A percentile compares a stretch with the other conserved stretches of the same genome.
Evolutionary conservation across 2,888 invertebrate species (phyloP).

Genomic region (Eustalomyia histrio): DNA sequence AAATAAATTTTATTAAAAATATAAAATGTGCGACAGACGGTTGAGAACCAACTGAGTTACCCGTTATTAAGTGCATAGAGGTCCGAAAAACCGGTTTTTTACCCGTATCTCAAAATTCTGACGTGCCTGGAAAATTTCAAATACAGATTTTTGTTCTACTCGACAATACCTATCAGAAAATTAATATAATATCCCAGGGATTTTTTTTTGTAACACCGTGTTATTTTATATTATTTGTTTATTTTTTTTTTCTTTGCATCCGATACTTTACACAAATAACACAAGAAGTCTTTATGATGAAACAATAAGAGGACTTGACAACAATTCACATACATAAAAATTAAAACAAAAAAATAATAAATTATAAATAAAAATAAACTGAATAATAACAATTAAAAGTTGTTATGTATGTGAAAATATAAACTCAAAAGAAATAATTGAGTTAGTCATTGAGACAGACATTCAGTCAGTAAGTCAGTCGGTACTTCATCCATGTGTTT

Average conservation of each 20-base stretch:
- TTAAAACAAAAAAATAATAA: constrained; percentile 5
- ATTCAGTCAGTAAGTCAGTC: neutral
- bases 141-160: too few species aligned
- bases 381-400: constrained; percentile 42
- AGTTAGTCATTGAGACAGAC: constrained; percentile 19
- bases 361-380: constrained; percentile 25
- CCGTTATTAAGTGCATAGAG: too few species aligned
- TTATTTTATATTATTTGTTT: too few species aligned
- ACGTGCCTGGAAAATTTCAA: too few species aligned
- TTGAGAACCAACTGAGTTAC: too few species aligned
- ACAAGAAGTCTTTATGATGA: constrained; percentile 2
- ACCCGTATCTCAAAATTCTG: too few species aligned
- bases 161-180: too few species aligned
- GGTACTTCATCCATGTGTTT: constrained; percentile 33
- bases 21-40: too few species aligned
- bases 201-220: too few species aligned
- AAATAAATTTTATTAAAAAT: too few species aligned
- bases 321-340: constrained; percentile 54
- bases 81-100: too few species aligned
- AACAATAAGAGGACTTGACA: constrained; percentile 32
- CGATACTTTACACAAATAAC: neutral
- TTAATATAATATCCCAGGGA: too few species aligned
- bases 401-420: constrained; percentile 55
- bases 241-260: neutral
- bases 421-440: constrained; percentile 27